Evolutionary conservation across 2,797 vertebrate species (phyloP).

Genomic region (Buceros bicornis): DNA sequence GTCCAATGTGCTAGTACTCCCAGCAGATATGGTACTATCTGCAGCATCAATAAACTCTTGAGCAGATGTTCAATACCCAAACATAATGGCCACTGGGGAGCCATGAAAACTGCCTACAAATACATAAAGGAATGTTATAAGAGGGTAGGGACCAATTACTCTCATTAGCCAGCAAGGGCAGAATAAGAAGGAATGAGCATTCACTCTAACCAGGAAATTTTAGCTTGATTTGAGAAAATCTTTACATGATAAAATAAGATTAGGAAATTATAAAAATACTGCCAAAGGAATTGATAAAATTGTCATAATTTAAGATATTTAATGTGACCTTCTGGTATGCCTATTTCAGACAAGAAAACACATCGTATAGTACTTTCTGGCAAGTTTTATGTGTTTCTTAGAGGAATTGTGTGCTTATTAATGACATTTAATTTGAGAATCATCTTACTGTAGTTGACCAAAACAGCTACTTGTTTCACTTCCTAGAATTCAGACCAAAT

Average conservation of each 20-base stretch:
- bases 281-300: not conserved
- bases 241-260: not conserved
- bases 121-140: conserved; percentile 58
- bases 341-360: not conserved
- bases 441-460: not conserved
- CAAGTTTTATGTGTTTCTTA: not conserved
- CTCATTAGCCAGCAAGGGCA: conserved; percentile 46
- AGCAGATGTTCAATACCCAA: conserved; percentile 73
- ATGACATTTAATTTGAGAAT: not conserved
- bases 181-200: conserved; percentile 16
- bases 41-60: conserved; percentile 54
- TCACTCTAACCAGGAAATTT: not conserved
- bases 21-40: not conserved
- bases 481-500: not conserved
- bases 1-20: conserved; percentile 29
- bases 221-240: not conserved
- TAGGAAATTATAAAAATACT: not conserved
- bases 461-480: not conserved
- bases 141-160: conserved; percentile 49
- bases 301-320: not conserved
- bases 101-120: conserved; percentile 53
- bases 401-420: not conserved
- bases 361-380: not conserved
- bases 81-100: conserved; percentile 58
- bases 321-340: not conserved